Base-by-base conservation (phyloP, 2,888 invertebrate genomes). In the Erannis defoliaria region DNA sequence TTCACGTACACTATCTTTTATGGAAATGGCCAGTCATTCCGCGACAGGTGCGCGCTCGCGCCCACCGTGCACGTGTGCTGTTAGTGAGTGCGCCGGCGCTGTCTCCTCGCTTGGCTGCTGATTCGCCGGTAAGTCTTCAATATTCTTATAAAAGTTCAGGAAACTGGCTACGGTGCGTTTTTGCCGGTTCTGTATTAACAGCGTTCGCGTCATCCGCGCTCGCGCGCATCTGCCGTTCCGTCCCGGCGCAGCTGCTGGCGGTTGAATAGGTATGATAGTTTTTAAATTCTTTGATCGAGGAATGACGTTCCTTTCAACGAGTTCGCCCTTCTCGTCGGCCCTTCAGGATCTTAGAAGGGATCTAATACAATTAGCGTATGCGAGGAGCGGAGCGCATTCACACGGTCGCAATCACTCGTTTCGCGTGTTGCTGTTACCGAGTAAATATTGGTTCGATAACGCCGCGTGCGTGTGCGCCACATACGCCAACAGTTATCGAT, bases 11-110 rank as follows among this genome's bases (percentile, higher is more conserved):
- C 80, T 77, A 81, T 84, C 81, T 79, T 77, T 83, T 87, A 88
- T 90, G 88, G 88, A 88, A 90, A 89, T 88, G 85, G 86, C 85
- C 78, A 87, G 85, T 89, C 91, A 89, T 90, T 88, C 86, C 90
- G 90, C 88, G 90, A 90, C 93, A 92, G 92, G 92, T 93, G 92
- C 85, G 88, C 89, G 85, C 85, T 84, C 84, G 87, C 87, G 84
- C 84, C 88, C 80, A 83, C 86, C 89, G 89, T 91, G 89, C 92
- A 90, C 91, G 90, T 91, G 92, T 93, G 84, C 91, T 88, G 88
- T 90, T 89, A 81, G 92, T 90, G 92, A 88, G 92, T 91, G 90
- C 86, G 86, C 89, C 82, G 76, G 75, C 85, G 86, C 86, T 81
- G 85, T 81, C 78, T 73, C 77, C 77, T 72, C 76, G 75, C 75